Conservation (phyloP, 2,797 vertebrate species). For the Ispidina picta region DNA sequence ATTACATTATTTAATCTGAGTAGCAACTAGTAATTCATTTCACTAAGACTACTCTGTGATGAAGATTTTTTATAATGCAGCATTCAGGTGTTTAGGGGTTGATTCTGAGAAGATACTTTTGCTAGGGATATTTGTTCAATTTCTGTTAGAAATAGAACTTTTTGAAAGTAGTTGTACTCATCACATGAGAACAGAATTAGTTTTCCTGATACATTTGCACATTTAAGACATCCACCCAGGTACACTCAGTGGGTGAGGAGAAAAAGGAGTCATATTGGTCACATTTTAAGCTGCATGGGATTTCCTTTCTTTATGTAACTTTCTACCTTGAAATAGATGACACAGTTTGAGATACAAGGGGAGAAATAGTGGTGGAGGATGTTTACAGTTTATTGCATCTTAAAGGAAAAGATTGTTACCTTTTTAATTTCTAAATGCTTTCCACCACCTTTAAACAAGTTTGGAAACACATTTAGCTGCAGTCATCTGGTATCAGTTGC, state of each 20-base stretch:
- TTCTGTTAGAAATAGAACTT: background rate
- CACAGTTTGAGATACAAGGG: rapidly evolving
- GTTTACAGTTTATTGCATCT: background rate
- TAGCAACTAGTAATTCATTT: background rate
- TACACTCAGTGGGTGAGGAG: background rate
- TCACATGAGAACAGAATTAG: background rate
- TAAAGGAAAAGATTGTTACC: background rate
- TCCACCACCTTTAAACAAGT: background rate
- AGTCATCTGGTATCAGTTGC: background rate
- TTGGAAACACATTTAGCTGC: background rate
- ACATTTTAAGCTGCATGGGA: background rate
- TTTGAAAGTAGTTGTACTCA: background rate
- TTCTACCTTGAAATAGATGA: background rate
- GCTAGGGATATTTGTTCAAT: background rate
- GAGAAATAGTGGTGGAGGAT: background rate
- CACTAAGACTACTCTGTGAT: background rate
- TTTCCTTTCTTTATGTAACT: background rate
- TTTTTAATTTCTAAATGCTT: background rate
- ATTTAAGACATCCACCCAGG: background rate
- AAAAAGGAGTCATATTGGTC: rapidly evolving
- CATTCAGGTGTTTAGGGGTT: background rate
- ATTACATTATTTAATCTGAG: background rate
- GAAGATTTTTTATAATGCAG: background rate
- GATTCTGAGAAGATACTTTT: background rate
- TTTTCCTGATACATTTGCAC: background rate